These are phyloP conservation scores for Callimorpha dominula DNA, from an alignment of 2,888 invertebrate genomes.

Conservation along the genomic window DNA sequence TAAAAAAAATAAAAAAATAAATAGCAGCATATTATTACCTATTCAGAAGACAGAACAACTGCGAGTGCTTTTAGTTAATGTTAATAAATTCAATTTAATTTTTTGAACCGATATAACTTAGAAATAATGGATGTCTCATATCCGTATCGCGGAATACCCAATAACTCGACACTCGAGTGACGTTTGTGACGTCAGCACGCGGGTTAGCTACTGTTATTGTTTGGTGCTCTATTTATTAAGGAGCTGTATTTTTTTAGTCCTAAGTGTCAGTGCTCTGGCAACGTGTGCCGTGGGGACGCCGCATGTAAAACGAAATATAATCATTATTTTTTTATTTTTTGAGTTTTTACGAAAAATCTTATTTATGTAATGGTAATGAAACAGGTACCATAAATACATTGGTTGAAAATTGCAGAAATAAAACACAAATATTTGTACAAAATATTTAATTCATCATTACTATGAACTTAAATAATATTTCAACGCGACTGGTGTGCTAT, in stretches of 20 bases:
- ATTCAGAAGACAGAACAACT: too few relatives aligned
- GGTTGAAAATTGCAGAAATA: slow-evolving; percentile 1
- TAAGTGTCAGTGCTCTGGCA: not conserved
- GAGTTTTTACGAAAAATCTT: not conserved
- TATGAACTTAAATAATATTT: slow-evolving; percentile 50
- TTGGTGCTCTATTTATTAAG: slow-evolving; percentile 17
- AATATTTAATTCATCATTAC: slow-evolving; percentile 34
- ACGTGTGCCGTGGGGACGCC: not conserved
- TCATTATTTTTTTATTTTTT: not conserved
- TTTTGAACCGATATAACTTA: not conserved
- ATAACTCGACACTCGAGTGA: slow-evolving; percentile 54
- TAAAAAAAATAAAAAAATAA: too few relatives aligned
- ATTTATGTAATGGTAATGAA: not conserved
- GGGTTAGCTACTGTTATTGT: slow-evolving; percentile 18
- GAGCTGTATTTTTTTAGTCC: not conserved
- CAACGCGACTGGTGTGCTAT: slow-evolving; percentile 34
- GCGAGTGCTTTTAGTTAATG: too few relatives aligned
- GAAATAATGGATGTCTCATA: not conserved
- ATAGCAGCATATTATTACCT: too few relatives aligned
- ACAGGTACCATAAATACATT: not conserved
- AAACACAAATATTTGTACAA: slow-evolving; percentile 17
- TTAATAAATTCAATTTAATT: not conserved
- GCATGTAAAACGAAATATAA: not conserved
- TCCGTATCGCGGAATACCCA: slow-evolving; percentile 8
- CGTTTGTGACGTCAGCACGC: slow-evolving; percentile 22